phyloP scores from a whole-genome alignment of 2,888 invertebrate species.

The Papilio demoleus region DNA sequence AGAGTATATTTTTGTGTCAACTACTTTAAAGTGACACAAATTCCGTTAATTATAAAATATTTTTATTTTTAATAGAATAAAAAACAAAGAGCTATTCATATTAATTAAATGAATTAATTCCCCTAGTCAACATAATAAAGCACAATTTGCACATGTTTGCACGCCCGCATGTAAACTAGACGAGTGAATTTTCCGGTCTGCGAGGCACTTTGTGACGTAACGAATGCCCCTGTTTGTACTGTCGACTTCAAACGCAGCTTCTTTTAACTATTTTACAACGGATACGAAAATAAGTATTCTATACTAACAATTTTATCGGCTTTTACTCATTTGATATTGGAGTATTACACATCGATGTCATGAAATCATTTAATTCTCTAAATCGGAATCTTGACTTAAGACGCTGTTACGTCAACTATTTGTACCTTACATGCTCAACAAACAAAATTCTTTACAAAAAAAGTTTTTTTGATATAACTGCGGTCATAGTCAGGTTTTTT shows the following conservation, averaged over 20 bases:
- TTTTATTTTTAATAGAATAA: no score
- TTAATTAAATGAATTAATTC: slow-evolving; percentile 18
- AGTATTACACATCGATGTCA: no score
- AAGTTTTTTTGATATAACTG: no score
- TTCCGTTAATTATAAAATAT: no score
- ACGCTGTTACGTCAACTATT: no score
- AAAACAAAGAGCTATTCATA: not conserved
- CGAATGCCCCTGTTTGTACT: slow-evolving; percentile 53
- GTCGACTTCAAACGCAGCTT: slow-evolving; percentile 62
- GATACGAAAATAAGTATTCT: slow-evolving; percentile 18
- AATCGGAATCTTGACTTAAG: no score
- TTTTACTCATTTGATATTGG: not conserved
- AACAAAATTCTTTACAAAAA: no score
- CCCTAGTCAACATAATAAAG: slow-evolving; percentile 46
- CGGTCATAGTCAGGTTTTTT: no score
- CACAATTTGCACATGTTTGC: slow-evolving; percentile 56
- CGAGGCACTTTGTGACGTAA: slow-evolving; percentile 65
- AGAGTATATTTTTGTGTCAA: no score
- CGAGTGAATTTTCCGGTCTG: slow-evolving; percentile 78
- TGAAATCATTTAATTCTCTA: no score
- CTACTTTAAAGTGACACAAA: no score
- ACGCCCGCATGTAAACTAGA: slow-evolving; percentile 75
- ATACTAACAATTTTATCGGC: not conserved
- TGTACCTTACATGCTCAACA: no score
- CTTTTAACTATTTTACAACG: slow-evolving; percentile 58